These are phyloP conservation scores for Siniperca obscura DNA, from an alignment of 2,797 vertebrate species.

Conservation along the genomic window DNA sequence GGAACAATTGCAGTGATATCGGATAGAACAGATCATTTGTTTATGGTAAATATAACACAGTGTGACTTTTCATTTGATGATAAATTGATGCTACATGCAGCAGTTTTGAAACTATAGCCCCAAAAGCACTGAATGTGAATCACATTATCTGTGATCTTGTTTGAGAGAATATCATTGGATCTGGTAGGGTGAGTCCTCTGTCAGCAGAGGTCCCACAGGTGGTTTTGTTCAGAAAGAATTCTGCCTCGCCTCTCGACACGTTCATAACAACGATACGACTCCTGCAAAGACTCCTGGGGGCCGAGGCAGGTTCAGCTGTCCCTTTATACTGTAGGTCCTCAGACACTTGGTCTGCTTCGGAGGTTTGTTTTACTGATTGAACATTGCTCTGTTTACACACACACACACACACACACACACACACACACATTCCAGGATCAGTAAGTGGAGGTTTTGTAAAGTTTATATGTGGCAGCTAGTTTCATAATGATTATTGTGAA, in stretches of 20 bases:
- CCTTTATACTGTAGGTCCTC: constrained; percentile 19
- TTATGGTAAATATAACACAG: neutral
- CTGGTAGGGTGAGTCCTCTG: neutral
- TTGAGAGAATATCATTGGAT: neutral
- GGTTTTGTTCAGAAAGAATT: constrained; percentile 17
- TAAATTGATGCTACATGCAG: neutral
- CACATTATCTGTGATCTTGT: neutral
- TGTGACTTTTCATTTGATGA: neutral
- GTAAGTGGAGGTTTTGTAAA: neutral
- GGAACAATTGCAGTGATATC: neutral
- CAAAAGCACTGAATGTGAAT: neutral
- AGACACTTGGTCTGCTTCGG: neutral
- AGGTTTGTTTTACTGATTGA: constrained; percentile 23
- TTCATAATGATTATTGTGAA: neutral
- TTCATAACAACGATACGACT: neutral
- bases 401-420: constrained; percentile 5
- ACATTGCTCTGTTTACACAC: constrained; percentile 13
- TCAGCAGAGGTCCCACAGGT: constrained; percentile 7
- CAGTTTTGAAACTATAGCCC: neutral
- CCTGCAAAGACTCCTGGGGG: constrained; percentile 3
- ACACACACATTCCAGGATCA: neutral
- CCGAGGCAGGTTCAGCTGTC: neutral
- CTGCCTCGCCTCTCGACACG: constrained; percentile 6
- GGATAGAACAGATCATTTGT: neutral
- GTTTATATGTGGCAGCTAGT: neutral